Evolutionary conservation across 2,888 invertebrate genomes (phyloP).

Genomic region (Camptogramma bilineatum): DNA sequence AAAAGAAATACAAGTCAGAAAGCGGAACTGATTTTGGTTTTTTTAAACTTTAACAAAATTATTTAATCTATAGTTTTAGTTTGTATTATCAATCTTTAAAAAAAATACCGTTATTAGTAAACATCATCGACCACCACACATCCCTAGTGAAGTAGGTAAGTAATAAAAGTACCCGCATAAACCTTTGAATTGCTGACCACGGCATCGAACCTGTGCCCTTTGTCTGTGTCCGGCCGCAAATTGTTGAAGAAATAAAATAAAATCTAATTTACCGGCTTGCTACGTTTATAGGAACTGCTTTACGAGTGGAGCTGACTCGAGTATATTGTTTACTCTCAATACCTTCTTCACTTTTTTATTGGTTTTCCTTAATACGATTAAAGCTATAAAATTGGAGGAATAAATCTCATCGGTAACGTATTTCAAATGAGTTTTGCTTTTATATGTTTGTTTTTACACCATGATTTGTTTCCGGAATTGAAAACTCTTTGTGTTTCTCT

Average conservation of each 20-base stretch:
- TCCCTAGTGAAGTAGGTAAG: constrained; percentile 68
- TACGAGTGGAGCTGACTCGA: constrained; percentile 73
- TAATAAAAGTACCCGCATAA: constrained; percentile 83
- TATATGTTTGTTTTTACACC: background rate
- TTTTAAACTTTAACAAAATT: too few relatives aligned
- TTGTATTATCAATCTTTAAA: too few relatives aligned
- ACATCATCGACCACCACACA: constrained; percentile 48
- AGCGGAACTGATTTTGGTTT: too few relatives aligned
- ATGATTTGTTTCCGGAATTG: background rate
- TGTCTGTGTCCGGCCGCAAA: constrained; percentile 80
- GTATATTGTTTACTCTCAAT: constrained; percentile 74
- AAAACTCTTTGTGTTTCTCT: background rate
- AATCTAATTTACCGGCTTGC: constrained; percentile 83
- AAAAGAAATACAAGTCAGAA: too few relatives aligned
- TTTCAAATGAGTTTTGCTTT: constrained; percentile 9
- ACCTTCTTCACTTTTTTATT: constrained; percentile 63
- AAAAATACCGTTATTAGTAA: background rate
- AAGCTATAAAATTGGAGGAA: constrained; percentile 54
- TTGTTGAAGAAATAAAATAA: constrained; percentile 85
- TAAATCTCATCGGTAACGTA: constrained; percentile 49
- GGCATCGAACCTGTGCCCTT: constrained; percentile 79
- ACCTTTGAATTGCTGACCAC: constrained; percentile 84
- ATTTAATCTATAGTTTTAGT: too few relatives aligned
- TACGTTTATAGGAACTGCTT: constrained; percentile 80
- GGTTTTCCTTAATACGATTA: constrained; percentile 60